Base-by-base conservation (phyloP, 2,888 invertebrate species). In the Perithous albicinctus region DNA sequence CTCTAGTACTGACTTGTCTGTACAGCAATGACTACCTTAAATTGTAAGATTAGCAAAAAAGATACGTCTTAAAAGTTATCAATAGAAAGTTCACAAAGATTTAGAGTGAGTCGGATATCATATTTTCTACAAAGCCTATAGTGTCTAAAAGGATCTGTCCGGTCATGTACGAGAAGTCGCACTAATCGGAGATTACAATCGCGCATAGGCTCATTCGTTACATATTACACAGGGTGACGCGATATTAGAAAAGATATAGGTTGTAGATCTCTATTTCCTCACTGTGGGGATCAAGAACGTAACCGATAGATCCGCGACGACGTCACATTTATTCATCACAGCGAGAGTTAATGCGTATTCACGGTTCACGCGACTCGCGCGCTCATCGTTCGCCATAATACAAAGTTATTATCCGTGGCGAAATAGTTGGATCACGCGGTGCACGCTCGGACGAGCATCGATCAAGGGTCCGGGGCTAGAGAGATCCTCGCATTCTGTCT, bases 161-260 rank as follows among this genome's bases (percentile, higher is more conserved):
- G 67, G 32, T 48, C 67, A 20, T 18, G 67, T 43, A 26, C 64
- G 64, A 64, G 41, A 26, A 41, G 64, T 64, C 43, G 26, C 8
- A 64, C 32, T 51, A 67, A 67, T 67, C 67, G 67, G 67, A 67
- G 67, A 67, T 67, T 48, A 51, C 35, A 35, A 67, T 67, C 67
- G 32, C 20, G 2, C n/a, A 3, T n/a, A n/a, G 43, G 23, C 64
- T n/a, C 43, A 15, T 64, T 43, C 35, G 51, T 26, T 67, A 67
- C 48, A 51, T 48, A 48, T 29, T 56, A 32, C 12, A 51, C 20
- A 32, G 48, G 46, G 66, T 66, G 67, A 67, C 35, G 67, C 20
- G 67, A 67, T 32, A 51, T 67, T 67, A 67, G 67, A 43, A 67
- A 51, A n/a, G 12, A 32, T 23, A 51, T 32, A 48, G 48, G 32